phyloP scores from a whole-genome alignment of 2,888 invertebrate genomes.

The Lacanobia wlatinum region DNA sequence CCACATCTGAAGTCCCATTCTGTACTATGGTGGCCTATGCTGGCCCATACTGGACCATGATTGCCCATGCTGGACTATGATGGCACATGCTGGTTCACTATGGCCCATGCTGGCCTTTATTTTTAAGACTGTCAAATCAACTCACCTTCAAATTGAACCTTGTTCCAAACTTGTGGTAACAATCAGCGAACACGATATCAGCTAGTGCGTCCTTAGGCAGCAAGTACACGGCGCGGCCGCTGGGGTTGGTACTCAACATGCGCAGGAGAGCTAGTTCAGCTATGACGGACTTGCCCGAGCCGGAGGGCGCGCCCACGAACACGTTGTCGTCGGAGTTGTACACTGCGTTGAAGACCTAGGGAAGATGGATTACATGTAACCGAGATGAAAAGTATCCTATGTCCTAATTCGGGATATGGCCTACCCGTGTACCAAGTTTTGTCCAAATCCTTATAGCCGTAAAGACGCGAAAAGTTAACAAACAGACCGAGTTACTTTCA shows the following conservation, averaged over 20 bases:
- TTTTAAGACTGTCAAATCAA: too few relatives aligned
- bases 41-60: neutral
- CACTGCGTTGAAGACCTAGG: slow-evolving; percentile 98
- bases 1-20: too few relatives aligned
- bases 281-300: slow-evolving; percentile 98
- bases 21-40: neutral
- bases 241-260: slow-evolving; percentile 93
- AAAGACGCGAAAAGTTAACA: too few relatives aligned
- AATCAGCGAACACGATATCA: slow-evolving; percentile 96
- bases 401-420: too few relatives aligned
- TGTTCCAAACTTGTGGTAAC: slow-evolving; percentile 96
- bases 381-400: too few relatives aligned
- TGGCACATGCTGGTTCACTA: too few relatives aligned
- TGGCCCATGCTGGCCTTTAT: neutral
- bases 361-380: too few relatives aligned
- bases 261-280: slow-evolving; percentile 99
- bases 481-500: too few relatives aligned
- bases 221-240: slow-evolving; percentile 97
- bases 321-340: slow-evolving; percentile 99
- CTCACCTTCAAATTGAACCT: slow-evolving; percentile 38
- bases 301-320: slow-evolving; percentile 98
- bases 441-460: too few relatives aligned
- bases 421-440: too few relatives aligned
- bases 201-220: slow-evolving; percentile 98
- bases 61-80: neutral